Conservation (phyloP, 2,888 invertebrate species). For the Furcula furcula region DNA sequence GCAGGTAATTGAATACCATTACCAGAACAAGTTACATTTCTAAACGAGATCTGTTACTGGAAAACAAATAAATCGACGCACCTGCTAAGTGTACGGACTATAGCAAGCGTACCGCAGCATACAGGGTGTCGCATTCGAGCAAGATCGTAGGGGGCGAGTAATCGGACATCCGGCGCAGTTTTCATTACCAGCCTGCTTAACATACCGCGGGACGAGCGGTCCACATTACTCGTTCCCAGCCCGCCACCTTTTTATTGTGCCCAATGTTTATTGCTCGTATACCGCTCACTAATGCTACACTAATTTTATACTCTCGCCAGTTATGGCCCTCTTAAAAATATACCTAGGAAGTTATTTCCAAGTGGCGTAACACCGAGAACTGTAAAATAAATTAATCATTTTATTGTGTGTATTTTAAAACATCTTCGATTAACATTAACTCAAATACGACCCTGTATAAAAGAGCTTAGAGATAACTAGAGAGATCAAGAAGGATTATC, state of each 20-base stretch:
- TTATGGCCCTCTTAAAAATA: not conserved
- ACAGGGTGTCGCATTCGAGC: conserved; percentile 29
- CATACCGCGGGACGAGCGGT: conserved; percentile 43
- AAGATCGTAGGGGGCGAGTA: conserved; percentile 35
- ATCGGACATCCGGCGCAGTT: conserved; percentile 52
- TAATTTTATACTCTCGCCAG: conserved; percentile 37
- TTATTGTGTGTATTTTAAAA: not conserved
- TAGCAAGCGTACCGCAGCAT: conserved; percentile 7
- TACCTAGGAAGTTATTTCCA: not conserved
- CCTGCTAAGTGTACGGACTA: conserved; percentile 5
- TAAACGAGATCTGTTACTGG: no score
- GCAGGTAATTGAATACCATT: no score
- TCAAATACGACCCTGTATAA: conserved; percentile 8
- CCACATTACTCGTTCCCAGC: conserved; percentile 29
- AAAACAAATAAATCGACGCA: conserved; percentile 10
- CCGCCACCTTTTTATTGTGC: conserved; percentile 46
- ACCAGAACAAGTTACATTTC: no score
- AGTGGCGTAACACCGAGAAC: no score
- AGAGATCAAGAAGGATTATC: conserved; percentile 31
- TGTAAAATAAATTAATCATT: not conserved
- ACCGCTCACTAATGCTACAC: conserved; percentile 40
- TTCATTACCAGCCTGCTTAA: conserved; percentile 69
- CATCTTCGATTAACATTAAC: not conserved
- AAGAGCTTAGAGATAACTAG: conserved; percentile 12
- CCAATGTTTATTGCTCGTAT: conserved; percentile 51